Base-by-base conservation (phyloP, 1,140 invertebrate genomes). In the Brevipalpus yothersi region DNA sequence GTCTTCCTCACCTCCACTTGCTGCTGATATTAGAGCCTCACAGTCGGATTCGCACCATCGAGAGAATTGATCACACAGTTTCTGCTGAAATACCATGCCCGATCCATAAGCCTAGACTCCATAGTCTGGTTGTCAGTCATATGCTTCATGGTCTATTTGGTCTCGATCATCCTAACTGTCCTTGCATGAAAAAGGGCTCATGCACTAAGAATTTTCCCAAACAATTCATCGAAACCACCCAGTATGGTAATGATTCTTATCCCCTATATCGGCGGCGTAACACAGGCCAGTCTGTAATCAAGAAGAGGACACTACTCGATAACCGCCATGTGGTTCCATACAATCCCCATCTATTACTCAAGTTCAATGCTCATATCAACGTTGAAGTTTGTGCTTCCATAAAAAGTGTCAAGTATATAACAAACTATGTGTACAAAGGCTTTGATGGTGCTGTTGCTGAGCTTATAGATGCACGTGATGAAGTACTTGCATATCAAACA, bases 1-100 rank as follows among this genome's bases (percentile, higher is more conserved):
- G 71, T 4, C 60, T 74, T 13, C 69, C 70, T 4, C 72, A 74
- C 65, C 53, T 51, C 10, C 73, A 74, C 61, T 68, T 72, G 45
- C 58, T 74, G 12, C 31, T 73, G 45, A 56, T 41, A 58, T 17
- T 49, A 5, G 47, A 5, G 8, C 7, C 15, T 49, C 15, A 49
- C 8, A 7, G 15, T 15, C 15, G 19, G 15, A 13, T 17, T 11
- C 15, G 0, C 7, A 15, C 8, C 8, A 11, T 0, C 15, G 47
- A 49, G 15, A 8, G 7, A 11, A 49, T 49, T 15, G 47, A 49
- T 49, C 7, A 8, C 7, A 17, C 19, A n/a, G 47, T 49, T 11
- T 49, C 15, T 49, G 47, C 47, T 8, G 47, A 49, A 49, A 49
- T 49, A 8, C 47, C 47, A 11, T 8, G 15, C 15, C 42, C 42